Percentiles rank a stretch among this genome's conserved stretches.
Conservation (phyloP, 2,888 invertebrate genomes). For the Xanthia togata region DNA sequence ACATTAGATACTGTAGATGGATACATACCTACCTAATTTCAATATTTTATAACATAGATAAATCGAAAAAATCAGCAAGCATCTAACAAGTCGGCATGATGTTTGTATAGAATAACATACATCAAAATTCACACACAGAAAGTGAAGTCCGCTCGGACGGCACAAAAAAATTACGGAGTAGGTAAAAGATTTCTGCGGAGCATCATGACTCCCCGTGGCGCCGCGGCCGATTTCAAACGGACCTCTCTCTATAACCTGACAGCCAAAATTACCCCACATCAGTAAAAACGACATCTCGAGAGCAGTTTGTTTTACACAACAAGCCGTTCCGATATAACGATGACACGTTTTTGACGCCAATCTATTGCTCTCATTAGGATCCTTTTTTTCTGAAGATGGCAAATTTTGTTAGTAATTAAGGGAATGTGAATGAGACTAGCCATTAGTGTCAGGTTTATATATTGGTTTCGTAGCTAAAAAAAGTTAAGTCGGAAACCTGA, state of each 20-base stretch:
- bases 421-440: slow-evolving; percentile 59
- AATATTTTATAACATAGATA: slow-evolving; percentile 17
- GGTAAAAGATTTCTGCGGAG: slow-evolving; percentile 85
- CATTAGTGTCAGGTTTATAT: slow-evolving; percentile 62
- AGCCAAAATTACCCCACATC: slow-evolving; percentile 87
- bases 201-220: slow-evolving; percentile 83
- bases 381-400: slow-evolving; percentile 66
- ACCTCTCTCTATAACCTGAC: slow-evolving; percentile 81
- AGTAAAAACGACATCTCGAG: slow-evolving; percentile 80
- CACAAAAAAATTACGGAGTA: slow-evolving; percentile 77
- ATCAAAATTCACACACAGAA: slow-evolving; percentile 69
- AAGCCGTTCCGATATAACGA: slow-evolving; percentile 79
- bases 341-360: slow-evolving; percentile 83
- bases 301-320: slow-evolving; percentile 88
- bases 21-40: not conserved
- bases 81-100: slow-evolving; percentile 44
- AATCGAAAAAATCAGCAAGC: slow-evolving; percentile 9
- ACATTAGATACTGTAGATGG: not conserved
- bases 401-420: slow-evolving; percentile 64
- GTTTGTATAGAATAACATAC: slow-evolving; percentile 62
- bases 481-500: slow-evolving; percentile 16
- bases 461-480: slow-evolving; percentile 14
- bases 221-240: slow-evolving; percentile 83
- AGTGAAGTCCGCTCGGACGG: slow-evolving; percentile 58
- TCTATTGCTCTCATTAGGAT: slow-evolving; percentile 71